Base-by-base conservation (phyloP, 2,888 invertebrate genomes). In the Autographa gamma region DNA sequence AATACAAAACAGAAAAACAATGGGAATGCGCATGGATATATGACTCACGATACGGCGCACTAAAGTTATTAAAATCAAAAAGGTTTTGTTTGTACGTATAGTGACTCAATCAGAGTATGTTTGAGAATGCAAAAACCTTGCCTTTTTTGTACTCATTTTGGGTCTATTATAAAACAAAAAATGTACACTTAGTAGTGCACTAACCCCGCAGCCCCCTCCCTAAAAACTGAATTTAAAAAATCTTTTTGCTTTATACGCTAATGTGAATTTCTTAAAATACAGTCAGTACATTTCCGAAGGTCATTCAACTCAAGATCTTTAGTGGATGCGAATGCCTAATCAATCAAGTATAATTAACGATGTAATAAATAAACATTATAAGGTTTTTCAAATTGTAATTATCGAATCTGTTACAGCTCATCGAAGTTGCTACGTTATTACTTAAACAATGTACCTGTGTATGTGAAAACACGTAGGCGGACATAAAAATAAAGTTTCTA, bases 281-380 rank as follows among this genome's bases (percentile, higher is more conserved):
- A n/a, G 7, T 16, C 48, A 48, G 48, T 48, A 48, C 48, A 48
- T 48, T n/a, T n/a, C 48, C n/a, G 48, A n/a, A 48, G n/a, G 48
- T n/a, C 48, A 48, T 48, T 48, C n/a, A 48, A 48, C n/a, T n/a
- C 48, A 48, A 48, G n/a, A 48, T n/a, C 48, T 48, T 48, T n/a
- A 48, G 48, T n/a, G n/a, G 8, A 48, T 43, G 43, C 43, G 16
- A 43, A 43, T 48, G 48, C 48, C 48, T n/a, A n/a, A 48, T n/a
- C 48, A 48, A 48, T 48, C 48, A 48, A 48, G 48, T n/a, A 48
- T 43, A 48, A 48, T 48, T 48, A 48, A 48, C 7, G 48, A 48
- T n/a, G n/a, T 48, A 48, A 48, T 48, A 48, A 48, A 48, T 48
- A 48, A 48, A n/a, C n/a, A 48, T 48, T 48, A 48, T 48, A n/a